Evolutionary conservation across 2,113 vertebrate species (phyloP).

Genomic region (Caranx melampygus): DNA sequence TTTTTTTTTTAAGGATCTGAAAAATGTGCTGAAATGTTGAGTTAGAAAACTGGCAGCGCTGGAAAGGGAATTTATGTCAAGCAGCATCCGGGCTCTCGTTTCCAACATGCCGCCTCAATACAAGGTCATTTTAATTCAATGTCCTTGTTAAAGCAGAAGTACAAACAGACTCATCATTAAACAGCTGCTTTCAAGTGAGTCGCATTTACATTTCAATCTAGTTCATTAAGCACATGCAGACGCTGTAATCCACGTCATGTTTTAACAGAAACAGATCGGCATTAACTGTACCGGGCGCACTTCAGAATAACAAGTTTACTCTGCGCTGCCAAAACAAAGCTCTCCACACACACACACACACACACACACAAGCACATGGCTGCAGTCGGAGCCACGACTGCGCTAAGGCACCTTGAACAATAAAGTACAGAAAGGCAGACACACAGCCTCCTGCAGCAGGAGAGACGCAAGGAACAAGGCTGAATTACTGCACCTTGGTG

Average conservation of each 20-base stretch:
- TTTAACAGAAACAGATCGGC: conserved; percentile 12
- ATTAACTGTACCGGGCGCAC: neutral
- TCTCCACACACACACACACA: neutral
- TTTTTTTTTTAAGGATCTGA: neutral
- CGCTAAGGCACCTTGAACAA: conserved; percentile 44
- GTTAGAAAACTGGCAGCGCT: neutral
- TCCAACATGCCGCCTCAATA: neutral
- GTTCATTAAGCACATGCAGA: conserved; percentile 55
- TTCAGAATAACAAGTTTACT: conserved; percentile 32
- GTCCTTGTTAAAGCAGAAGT: conserved; percentile 62
- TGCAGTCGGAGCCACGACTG: neutral
- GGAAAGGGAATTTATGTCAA: conserved; percentile 30
- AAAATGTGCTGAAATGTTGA: conserved; percentile 4
- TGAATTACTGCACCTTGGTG: neutral
- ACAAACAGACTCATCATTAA: conserved; percentile 70
- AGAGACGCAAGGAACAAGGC: neutral
- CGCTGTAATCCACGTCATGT: conserved; percentile 51
- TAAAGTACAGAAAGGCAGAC: conserved; percentile 17
- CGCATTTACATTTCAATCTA: conserved; percentile 72
- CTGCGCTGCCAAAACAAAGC: conserved; percentile 2
- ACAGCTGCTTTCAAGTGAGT: conserved; percentile 70
- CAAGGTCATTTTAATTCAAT: conserved; percentile 45
- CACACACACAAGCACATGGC: neutral
- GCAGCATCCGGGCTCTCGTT: conserved; percentile 8
- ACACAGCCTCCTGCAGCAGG: conserved; percentile 4